Evolutionary conservation across 2,113 vertebrate genomes (phyloP).

Genomic region (Antechinus stuartii): DNA sequence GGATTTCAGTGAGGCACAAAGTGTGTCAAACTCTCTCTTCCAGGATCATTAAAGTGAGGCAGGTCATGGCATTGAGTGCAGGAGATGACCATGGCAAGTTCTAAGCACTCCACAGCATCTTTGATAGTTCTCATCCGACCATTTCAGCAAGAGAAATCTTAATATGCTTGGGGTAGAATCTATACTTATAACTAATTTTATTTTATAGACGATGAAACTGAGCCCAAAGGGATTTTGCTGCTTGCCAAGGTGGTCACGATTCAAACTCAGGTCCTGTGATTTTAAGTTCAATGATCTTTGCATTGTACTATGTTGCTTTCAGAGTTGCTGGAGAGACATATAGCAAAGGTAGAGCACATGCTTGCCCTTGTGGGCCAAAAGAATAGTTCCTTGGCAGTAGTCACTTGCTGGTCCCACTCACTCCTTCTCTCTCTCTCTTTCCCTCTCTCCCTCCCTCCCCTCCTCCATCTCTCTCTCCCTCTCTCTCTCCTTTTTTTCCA

Average conservation of each 20-base stretch:
- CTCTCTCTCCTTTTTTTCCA: too few relatives aligned
- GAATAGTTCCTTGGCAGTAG: background rate
- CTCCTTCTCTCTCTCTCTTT: too few relatives aligned
- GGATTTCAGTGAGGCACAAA: too few relatives aligned
- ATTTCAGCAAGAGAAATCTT: background rate
- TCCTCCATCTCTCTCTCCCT: too few relatives aligned
- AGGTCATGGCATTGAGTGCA: background rate
- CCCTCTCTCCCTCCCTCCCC: too few relatives aligned
- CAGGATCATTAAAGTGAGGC: background rate
- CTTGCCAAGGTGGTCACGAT: background rate
- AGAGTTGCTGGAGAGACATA: background rate
- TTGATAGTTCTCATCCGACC: background rate
- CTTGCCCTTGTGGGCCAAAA: background rate
- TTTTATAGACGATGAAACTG: background rate
- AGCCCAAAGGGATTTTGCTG: background rate
- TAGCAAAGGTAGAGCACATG: background rate
- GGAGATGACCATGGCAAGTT: background rate
- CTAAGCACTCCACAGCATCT: background rate
- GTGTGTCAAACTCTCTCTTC: background rate
- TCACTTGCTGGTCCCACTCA: background rate
- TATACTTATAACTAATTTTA: too few relatives aligned
- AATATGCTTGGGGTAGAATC: background rate
- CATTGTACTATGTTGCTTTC: background rate
- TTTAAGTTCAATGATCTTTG: background rate
- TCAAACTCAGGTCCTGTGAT: background rate